These are phyloP conservation scores for Heliconius melpomene DNA, from an alignment of 1,140 invertebrate genomes.

Conservation along the genomic window DNA sequence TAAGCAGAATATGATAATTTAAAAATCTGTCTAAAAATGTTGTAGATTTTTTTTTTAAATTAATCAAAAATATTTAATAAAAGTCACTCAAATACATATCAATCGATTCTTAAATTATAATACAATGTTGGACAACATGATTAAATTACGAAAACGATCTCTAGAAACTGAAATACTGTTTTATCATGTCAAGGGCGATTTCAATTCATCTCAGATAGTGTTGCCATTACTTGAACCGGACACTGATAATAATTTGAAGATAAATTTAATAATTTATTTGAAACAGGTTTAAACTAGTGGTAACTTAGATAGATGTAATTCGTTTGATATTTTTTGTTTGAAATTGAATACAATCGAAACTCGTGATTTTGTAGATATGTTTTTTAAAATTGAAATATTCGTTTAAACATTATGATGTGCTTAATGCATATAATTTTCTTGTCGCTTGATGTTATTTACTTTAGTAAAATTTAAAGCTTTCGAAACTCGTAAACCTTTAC, in stretches of 20 bases:
- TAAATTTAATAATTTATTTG: slow-evolving; percentile 18
- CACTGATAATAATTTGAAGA: slow-evolving; percentile 12
- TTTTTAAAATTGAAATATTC: too few species aligned
- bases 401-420: too few species aligned
- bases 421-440: too few species aligned
- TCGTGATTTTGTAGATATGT: background rate
- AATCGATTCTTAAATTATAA: background rate
- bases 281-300: slow-evolving; percentile 14
- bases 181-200: slow-evolving; percentile 15
- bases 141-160: slow-evolving; percentile 13
- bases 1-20: too few species aligned
- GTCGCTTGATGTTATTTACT: too few species aligned
- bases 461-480: too few species aligned
- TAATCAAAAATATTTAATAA: background rate
- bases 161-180: background rate
- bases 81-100: background rate
- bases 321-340: background rate
- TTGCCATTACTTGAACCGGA: slow-evolving; percentile 23
- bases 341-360: too few species aligned
- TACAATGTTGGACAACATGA: background rate
- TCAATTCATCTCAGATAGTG: slow-evolving; percentile 10
- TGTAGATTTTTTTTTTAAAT: too few species aligned
- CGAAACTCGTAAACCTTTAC: too few species aligned
- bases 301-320: slow-evolving; percentile 6
- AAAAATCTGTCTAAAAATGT: too few species aligned